Evolutionary conservation across 2,797 vertebrate genomes (phyloP).

Genomic region (Notamacropus eugenii): DNA sequence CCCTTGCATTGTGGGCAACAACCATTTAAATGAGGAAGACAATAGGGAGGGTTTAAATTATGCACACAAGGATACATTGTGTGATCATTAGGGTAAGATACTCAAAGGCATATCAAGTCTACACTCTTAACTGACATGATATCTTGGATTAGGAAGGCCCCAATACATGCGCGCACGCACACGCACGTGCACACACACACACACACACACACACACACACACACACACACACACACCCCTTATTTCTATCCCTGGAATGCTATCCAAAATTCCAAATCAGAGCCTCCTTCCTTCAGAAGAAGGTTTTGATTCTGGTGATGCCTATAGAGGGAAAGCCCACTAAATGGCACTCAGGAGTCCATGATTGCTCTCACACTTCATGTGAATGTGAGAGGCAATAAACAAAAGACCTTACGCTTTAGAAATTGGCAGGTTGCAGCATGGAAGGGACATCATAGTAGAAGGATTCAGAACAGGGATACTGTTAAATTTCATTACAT

Average conservation of each 20-base stretch:
- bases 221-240: too few species aligned
- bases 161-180: neutral
- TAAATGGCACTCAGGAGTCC: neutral
- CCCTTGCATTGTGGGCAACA: neutral
- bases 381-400: neutral
- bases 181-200: too few species aligned
- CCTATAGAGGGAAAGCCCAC: neutral
- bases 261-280: neutral
- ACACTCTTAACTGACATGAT: neutral
- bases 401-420: neutral
- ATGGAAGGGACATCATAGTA: neutral
- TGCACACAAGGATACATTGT: neutral
- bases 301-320: neutral
- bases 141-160: neutral
- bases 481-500: neutral
- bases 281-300: neutral
- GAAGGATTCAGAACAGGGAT: neutral
- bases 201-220: neutral
- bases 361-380: neutral
- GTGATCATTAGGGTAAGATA: neutral
- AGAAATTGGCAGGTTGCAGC: neutral
- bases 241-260: neutral
- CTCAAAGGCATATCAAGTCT: neutral
- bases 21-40: neutral
- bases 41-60: neutral